phyloP scores from a whole-genome alignment of 1,140 invertebrate species.

The Linepithema humile region DNA sequence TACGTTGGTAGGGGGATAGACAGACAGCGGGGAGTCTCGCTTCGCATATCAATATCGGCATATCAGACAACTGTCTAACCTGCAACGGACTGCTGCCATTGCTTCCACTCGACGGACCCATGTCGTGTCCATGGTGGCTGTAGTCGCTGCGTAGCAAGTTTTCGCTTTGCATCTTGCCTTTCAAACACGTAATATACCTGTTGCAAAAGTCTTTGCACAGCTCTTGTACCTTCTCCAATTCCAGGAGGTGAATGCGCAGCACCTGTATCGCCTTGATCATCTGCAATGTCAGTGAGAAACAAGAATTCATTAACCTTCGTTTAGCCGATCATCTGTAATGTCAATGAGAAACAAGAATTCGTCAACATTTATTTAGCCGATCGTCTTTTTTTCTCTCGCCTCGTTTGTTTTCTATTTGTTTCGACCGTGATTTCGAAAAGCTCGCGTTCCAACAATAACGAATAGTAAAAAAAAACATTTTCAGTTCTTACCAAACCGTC shows the following conservation, averaged over 20 bases:
- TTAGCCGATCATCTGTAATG: too few relatives aligned
- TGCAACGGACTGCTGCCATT: slow-evolving; percentile 85
- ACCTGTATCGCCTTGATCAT: slow-evolving; percentile 99
- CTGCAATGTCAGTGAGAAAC: slow-evolving; percentile 81
- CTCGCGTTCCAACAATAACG: background rate
- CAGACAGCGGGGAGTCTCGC: slow-evolving; percentile 57
- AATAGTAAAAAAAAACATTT: background rate
- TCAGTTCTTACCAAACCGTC: slow-evolving; percentile 91
- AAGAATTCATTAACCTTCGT: slow-evolving; percentile 6
- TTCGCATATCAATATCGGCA: slow-evolving; percentile 18
- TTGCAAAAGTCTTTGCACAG: slow-evolving; percentile 98
- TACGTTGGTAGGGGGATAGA: slow-evolving; percentile 78
- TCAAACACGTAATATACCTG: slow-evolving; percentile 97
- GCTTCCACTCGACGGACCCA: slow-evolving; percentile 85
- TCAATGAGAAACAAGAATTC: too few relatives aligned
- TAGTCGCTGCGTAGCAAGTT: slow-evolving; percentile 93
- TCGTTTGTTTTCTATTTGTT: slow-evolving; percentile 7
- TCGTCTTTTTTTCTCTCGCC: background rate
- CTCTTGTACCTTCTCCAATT: slow-evolving; percentile 98
- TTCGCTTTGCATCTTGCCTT: slow-evolving; percentile 98
- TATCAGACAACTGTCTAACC: slow-evolving; percentile 78
- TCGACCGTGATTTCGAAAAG: background rate
- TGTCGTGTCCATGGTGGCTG: slow-evolving; percentile 85
- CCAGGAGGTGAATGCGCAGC: slow-evolving; percentile 96
- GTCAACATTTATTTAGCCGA: slow-evolving; percentile 28